Evolutionary conservation across 2,888 invertebrate genomes (phyloP).

Genomic region (Leucophenga montana): DNA sequence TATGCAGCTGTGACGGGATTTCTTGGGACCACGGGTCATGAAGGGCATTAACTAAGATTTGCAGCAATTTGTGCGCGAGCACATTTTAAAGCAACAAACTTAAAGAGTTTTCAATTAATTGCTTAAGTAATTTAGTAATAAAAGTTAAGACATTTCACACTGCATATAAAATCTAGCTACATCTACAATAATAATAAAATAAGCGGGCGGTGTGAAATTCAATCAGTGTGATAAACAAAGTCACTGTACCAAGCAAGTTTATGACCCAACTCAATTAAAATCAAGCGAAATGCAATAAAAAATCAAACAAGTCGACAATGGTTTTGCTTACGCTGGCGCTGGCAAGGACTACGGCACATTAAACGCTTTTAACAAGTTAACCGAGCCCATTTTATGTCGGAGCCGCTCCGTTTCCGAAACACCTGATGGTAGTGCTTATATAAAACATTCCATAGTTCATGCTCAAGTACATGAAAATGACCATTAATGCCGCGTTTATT

Average conservation of each 20-base stretch:
- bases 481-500: constrained; percentile 62
- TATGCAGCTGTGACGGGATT: neutral
- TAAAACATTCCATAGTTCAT: constrained; percentile 39
- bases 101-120: neutral
- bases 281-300: constrained; percentile 17
- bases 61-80: constrained; percentile 13
- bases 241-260: constrained; percentile 4
- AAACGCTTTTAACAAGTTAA: constrained; percentile 18
- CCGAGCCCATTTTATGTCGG: neutral
- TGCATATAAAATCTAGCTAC: too few relatives aligned
- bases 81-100: neutral
- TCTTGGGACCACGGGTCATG: too few relatives aligned
- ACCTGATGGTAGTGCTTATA: neutral
- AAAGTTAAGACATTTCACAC: too few relatives aligned
- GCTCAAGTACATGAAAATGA: constrained; percentile 43
- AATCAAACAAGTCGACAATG: neutral
- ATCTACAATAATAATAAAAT: constrained; percentile 10
- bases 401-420: too few relatives aligned
- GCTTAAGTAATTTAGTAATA: neutral
- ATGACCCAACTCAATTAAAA: constrained; percentile 15
- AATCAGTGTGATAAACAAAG: neutral
- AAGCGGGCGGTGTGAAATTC: neutral
- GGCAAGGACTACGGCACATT: neutral
- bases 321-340: neutral
- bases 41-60: constrained; percentile 39